Percentiles rank a stretch among this genome's conserved stretches.
Conservation (phyloP, 2,797 vertebrate genomes). For the Alcedo atthis region DNA sequence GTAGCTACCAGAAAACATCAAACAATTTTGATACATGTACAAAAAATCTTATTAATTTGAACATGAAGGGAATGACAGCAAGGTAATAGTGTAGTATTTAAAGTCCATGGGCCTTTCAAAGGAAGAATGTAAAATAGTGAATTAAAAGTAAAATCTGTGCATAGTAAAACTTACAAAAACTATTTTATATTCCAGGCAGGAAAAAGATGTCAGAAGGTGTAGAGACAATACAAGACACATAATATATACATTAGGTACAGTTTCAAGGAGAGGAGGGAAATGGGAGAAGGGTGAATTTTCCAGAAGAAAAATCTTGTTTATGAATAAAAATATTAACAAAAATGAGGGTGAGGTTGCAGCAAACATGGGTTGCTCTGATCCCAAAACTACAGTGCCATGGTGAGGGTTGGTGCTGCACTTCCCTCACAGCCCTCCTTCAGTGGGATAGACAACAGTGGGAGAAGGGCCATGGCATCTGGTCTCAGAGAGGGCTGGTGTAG, state of each 20-base stretch:
- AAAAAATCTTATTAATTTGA: slow-evolving; percentile 19
- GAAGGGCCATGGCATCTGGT: background rate
- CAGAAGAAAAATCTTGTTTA: background rate
- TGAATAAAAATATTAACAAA: background rate
- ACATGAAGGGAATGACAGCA: background rate
- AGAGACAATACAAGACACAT: background rate
- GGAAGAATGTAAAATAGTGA: background rate
- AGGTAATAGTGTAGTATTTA: background rate
- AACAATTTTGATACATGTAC: background rate
- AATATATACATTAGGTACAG: background rate
- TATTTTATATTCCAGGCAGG: background rate
- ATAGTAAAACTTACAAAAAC: background rate
- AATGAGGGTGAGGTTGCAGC: background rate
- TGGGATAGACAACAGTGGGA: background rate
- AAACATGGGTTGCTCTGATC: background rate
- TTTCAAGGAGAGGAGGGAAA: background rate
- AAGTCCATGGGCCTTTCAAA: slow-evolving; percentile 8
- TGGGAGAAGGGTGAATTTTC: rapidly evolving
- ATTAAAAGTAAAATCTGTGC: background rate
- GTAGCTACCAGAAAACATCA: background rate
- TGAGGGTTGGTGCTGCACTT: background rate
- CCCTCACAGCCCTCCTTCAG: background rate
- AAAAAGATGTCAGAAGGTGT: background rate
- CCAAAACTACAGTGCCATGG: background rate
- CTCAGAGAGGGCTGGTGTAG: background rate